Evolutionary conservation across 2,888 invertebrate genomes (phyloP).

Genomic region (Galerucella nymphaeae): DNA sequence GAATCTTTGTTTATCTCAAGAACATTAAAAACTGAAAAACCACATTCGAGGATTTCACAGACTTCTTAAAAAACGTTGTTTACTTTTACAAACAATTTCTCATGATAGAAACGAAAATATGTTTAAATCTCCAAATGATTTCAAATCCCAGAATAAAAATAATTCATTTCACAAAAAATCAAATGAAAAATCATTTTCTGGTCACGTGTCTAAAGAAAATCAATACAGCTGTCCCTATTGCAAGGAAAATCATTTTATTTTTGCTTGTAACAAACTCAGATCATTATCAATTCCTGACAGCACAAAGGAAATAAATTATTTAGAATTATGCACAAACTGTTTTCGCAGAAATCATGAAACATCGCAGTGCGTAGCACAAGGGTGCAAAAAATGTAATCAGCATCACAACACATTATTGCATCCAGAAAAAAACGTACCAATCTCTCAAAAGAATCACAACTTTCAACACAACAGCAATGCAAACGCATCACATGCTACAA

Average conservation of each 20-base stretch:
- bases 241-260: conserved; percentile 6
- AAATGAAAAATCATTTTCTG: background rate
- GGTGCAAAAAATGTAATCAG: conserved; percentile 9
- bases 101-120: background rate
- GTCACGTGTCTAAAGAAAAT: background rate
- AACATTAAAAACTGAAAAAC: background rate
- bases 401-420: no score
- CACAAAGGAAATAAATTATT: background rate
- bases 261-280: background rate
- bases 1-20: background rate
- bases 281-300: background rate
- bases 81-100: background rate
- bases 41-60: background rate
- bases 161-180: background rate
- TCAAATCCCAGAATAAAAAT: background rate
- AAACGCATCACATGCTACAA: no score
- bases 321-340: background rate
- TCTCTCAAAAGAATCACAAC: no score
- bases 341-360: background rate
- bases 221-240: background rate
- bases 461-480: no score
- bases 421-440: no score
- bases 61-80: background rate
- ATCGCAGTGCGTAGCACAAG: background rate
- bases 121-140: background rate